phyloP scores from a whole-genome alignment of 2,888 invertebrate species.

The Acanthococcus lagerstroemiae region DNA sequence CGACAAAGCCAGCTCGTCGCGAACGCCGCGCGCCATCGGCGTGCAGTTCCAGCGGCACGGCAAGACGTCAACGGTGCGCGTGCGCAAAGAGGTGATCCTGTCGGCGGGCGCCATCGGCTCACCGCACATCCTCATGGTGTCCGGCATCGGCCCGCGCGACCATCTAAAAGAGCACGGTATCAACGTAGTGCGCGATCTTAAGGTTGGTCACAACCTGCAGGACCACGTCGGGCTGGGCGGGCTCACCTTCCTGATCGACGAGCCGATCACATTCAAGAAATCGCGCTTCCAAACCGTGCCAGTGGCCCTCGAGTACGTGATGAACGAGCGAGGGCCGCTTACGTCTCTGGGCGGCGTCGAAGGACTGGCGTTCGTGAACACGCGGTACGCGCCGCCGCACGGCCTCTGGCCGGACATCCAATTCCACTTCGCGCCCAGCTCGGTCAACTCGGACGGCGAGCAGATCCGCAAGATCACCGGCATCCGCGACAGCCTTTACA shows the following conservation, averaged over 20 bases:
- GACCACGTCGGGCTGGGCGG: conserved; percentile 82
- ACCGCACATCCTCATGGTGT: conserved; percentile 83
- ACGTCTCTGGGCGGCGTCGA: conserved; percentile 72
- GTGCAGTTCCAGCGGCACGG: conserved; percentile 63
- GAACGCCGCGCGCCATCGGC: conserved; percentile 55
- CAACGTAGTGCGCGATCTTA: conserved; percentile 57
- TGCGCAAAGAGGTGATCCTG: conserved; percentile 69
- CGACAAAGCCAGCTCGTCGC: conserved; percentile 38
- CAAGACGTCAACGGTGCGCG: conserved; percentile 54
- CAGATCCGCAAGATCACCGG: conserved; percentile 67
- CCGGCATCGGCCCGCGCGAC: conserved; percentile 73
- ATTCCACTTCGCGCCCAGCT: conserved; percentile 77
- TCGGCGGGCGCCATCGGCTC: conserved; percentile 80
- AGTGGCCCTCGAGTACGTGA: conserved; percentile 69
- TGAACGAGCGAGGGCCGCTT: conserved; percentile 72
- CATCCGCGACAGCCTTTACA: conserved; percentile 67
- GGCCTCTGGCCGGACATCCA: conserved; percentile 76
- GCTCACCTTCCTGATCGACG: conserved; percentile 68
- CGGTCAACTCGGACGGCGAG: conserved; percentile 71
- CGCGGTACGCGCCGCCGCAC: conserved; percentile 68
- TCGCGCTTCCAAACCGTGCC: conserved; percentile 64
- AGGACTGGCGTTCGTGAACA: conserved; percentile 76
- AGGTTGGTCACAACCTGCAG: conserved; percentile 67
- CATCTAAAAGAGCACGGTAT: conserved; percentile 62
- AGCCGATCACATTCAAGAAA: conserved; percentile 67